Conservation (phyloP, 2,113 vertebrate species). For the Chiloscyllium plagiosum region DNA sequence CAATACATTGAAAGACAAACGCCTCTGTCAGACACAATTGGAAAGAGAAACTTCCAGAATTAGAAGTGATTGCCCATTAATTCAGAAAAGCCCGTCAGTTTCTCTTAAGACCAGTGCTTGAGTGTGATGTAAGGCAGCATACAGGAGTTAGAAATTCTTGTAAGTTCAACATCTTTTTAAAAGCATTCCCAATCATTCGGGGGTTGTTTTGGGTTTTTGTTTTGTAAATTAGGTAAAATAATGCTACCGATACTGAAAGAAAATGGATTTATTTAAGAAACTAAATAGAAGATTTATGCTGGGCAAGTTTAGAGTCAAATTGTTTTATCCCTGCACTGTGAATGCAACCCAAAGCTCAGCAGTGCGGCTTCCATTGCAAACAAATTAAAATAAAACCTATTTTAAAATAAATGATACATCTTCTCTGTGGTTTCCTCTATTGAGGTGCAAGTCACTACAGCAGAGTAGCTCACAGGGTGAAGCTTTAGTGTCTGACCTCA, state of each 20-base stretch:
- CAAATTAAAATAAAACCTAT: constrained; percentile 90
- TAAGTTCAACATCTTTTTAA: constrained; percentile 39
- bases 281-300: constrained; percentile 71
- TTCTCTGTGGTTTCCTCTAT: constrained; percentile 49
- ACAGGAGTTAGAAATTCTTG: constrained; percentile 1
- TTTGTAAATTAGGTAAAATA: constrained; percentile 79
- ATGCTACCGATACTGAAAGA: constrained; percentile 75
- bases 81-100: not conserved
- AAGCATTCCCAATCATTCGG: constrained; percentile 54
- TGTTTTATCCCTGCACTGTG: constrained; percentile 50
- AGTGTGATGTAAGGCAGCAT: not conserved
- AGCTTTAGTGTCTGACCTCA: not conserved
- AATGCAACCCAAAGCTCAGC: constrained; percentile 61
- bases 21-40: not conserved
- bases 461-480: not conserved
- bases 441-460: not conserved
- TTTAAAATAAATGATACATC: constrained; percentile 89
- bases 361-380: constrained; percentile 87
- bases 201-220: constrained; percentile 72
- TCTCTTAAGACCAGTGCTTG: not conserved
- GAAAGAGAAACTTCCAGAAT: not conserved
- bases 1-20: not conserved
- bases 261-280: constrained; percentile 86
- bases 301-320: constrained; percentile 69
- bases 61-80: not conserved